Conservation (phyloP, 2,888 invertebrate genomes). For the Nephrotoma appendiculata region DNA sequence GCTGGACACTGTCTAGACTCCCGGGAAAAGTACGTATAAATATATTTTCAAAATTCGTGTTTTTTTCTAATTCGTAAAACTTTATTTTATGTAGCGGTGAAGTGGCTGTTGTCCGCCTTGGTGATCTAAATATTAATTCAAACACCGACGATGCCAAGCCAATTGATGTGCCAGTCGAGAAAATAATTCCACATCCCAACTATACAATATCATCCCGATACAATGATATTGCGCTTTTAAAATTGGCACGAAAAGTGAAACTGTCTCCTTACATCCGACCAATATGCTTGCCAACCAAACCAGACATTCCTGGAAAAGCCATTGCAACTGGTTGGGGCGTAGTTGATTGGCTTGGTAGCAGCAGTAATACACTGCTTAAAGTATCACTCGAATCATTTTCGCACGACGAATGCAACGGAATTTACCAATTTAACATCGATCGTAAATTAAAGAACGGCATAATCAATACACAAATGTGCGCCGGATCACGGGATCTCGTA, state of each 20-base stretch:
- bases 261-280: slow-evolving; percentile 25
- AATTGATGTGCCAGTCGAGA: slow-evolving; percentile 18
- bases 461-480: slow-evolving; percentile 37
- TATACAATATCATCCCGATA: slow-evolving; percentile 30
- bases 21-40: background rate
- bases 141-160: slow-evolving; percentile 19
- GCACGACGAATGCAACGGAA: slow-evolving; percentile 24
- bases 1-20: slow-evolving; percentile 41
- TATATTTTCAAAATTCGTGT: no score
- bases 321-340: slow-evolving; percentile 32
- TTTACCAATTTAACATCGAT: slow-evolving; percentile 14
- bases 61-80: no score
- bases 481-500: slow-evolving; percentile 30
- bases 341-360: slow-evolving; percentile 19
- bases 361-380: slow-evolving; percentile 29
- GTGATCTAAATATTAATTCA: slow-evolving; percentile 25
- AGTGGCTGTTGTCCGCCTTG: slow-evolving; percentile 23
- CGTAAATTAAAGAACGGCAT: slow-evolving; percentile 30
- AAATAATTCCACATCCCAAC: slow-evolving; percentile 28
- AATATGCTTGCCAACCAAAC: slow-evolving; percentile 23
- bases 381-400: slow-evolving; percentile 30
- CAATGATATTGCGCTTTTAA: slow-evolving; percentile 35
- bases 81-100: slow-evolving; percentile 11
- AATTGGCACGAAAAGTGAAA: slow-evolving; percentile 20
- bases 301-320: slow-evolving; percentile 16